These are phyloP conservation scores for Agrochola circellaris DNA, from an alignment of 2,888 invertebrate species.

Conservation along the genomic window DNA sequence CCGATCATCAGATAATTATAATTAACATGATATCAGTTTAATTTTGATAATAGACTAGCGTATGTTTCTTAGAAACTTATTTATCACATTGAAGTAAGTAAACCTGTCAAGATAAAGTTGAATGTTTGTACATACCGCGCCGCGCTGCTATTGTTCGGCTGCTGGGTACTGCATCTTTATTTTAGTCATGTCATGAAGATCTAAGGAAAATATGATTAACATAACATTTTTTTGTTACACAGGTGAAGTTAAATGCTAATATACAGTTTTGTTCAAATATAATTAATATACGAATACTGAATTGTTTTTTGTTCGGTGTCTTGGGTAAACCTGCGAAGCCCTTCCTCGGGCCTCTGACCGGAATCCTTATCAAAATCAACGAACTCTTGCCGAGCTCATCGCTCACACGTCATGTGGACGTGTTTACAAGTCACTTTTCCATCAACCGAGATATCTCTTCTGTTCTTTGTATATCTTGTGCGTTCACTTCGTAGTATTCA, in stretches of 20 bases:
- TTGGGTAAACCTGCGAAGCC: slow-evolving; percentile 43
- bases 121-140: slow-evolving; percentile 80
- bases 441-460: slow-evolving; percentile 68
- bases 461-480: slow-evolving; percentile 59
- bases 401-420: slow-evolving; percentile 71
- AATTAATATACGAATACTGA: slow-evolving; percentile 30
- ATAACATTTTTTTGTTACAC: slow-evolving; percentile 65
- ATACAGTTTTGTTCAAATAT: slow-evolving; percentile 36
- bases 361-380: slow-evolving; percentile 72
- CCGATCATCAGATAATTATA: slow-evolving; percentile 57
- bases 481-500: slow-evolving; percentile 54
- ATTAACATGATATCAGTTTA: slow-evolving; percentile 72
- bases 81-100: slow-evolving; percentile 80
- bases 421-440: slow-evolving; percentile 73
- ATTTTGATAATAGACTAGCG: slow-evolving; percentile 78
- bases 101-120: slow-evolving; percentile 88
- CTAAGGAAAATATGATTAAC: slow-evolving; percentile 61
- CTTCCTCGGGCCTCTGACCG: slow-evolving; percentile 66
- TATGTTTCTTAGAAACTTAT: slow-evolving; percentile 82
- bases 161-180: slow-evolving; percentile 71
- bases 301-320: slow-evolving; percentile 47
- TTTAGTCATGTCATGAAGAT: slow-evolving; percentile 62
- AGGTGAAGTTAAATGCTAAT: slow-evolving; percentile 47
- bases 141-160: slow-evolving; percentile 79
- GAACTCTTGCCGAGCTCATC: slow-evolving; percentile 69